A percentile compares a stretch with the other conserved stretches of the same genome.
Evolutionary conservation across 2,113 vertebrate genomes (phyloP).

Genomic region (Harpagus bidentatus): DNA sequence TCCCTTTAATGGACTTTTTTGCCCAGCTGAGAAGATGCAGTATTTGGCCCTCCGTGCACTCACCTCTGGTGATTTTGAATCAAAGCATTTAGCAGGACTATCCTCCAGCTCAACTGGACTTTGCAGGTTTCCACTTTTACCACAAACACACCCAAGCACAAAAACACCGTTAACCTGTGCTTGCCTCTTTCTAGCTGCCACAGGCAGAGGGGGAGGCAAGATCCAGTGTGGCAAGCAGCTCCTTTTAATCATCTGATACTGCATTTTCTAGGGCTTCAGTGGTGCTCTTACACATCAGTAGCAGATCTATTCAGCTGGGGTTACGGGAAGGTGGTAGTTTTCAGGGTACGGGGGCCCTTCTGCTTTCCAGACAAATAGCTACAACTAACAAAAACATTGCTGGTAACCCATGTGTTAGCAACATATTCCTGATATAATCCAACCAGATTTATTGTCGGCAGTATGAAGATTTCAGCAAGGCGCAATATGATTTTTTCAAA

Average conservation of each 20-base stretch:
- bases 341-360: background rate
- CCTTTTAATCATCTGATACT: background rate
- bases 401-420: background rate
- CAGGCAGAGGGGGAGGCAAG: background rate
- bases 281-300: background rate
- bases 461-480: background rate
- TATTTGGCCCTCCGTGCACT: background rate
- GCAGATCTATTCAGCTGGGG: background rate
- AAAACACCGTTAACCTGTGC: accelerated
- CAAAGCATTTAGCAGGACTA: background rate
- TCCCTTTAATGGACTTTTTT: background rate
- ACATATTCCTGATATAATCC: background rate
- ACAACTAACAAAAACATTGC: background rate
- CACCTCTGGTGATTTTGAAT: background rate
- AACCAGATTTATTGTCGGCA: background rate
- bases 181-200: background rate
- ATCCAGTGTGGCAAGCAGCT: background rate
- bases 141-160: background rate
- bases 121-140: background rate
- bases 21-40: background rate
- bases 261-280: background rate
- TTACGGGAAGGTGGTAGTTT: background rate
- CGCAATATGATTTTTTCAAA: background rate
- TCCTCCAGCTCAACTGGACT: background rate
- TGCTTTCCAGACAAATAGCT: slow-evolving; percentile 8